Base-by-base conservation (phyloP, 2,797 vertebrate species). In the Oryzias sinensis region DNA sequence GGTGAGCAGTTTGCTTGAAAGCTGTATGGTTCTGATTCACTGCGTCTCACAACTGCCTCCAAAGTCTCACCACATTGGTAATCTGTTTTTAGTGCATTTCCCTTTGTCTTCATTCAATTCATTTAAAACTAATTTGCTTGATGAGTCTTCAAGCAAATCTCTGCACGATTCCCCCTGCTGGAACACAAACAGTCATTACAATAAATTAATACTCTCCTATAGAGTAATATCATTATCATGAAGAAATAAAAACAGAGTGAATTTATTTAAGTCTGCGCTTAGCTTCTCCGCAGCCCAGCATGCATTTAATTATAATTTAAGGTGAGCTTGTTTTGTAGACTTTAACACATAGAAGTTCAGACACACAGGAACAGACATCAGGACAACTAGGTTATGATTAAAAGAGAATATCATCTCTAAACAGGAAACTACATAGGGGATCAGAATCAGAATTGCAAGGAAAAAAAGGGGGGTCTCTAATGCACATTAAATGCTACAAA, bases 1-100 rank as follows among this genome's bases (percentile, higher is more conserved):
- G 62, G 55, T 49, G 51, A 78, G 71, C 72, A 83, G 68, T 81
- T 22, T 81, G 80, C 80, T 73, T 73, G 70, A 80, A 71, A 70
- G 73, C 54, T 56, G 48, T 46, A 73, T 59, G 62, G 47, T 68
- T 66, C n/a, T 44, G 58, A 79, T 53, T 58, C 29, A 49, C 53
- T n/a, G 58, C 46, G 62, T 43, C 62, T 66, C 57, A 60, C 65
- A 5, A 20, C 65, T 56, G 63, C 76, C 62, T 78, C 63, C 8
- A 62, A 65, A 77, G 68, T 68, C 71, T 57, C 49, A 60, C 45
- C 55, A 61, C 60, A 64, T 62, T 43, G 25, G n/a, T 68, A 66
- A 70, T 75, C 63, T 15, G 16, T 54, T 51, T 62, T 24, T 49
- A 43, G 29, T 41, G 52, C 24, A 47, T 40, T 8, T 48, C 17